A percentile compares a stretch with the other conserved stretches of the same genome.
Evolutionary conservation across 2,113 vertebrate genomes (phyloP).

Genomic region (Malurus alboscapulatus): DNA sequence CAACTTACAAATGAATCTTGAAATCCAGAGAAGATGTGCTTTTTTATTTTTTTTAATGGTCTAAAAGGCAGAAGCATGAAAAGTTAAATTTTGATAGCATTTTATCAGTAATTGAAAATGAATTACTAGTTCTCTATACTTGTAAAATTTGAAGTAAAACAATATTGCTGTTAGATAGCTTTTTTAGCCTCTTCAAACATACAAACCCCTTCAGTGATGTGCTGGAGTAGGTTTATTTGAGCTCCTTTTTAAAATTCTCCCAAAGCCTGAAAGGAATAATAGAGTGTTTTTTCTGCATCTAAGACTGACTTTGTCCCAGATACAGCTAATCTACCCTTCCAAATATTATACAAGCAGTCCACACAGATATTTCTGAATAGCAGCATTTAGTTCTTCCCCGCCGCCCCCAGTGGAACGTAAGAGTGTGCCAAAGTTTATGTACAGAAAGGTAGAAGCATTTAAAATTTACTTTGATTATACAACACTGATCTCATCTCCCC

Average conservation of each 20-base stretch:
- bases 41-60: not conserved
- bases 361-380: constrained; percentile 6
- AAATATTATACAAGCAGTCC: not conserved
- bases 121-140: not conserved
- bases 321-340: not conserved
- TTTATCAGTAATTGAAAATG: not conserved
- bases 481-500: not conserved
- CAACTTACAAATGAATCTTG: not conserved
- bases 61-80: not conserved
- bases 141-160: not conserved
- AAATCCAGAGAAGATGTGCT: not conserved
- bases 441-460: not conserved
- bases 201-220: not conserved
- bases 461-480: not conserved
- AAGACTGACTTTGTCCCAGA: not conserved
- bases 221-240: not conserved
- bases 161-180: not conserved
- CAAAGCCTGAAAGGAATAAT: not conserved
- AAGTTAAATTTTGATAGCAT: not conserved
- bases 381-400: not conserved
- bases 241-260: constrained; percentile 7
- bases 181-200: not conserved
- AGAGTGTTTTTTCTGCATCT: not conserved
- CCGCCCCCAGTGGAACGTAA: not conserved
- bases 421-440: not conserved